Evolutionary conservation across 2,888 invertebrate species (phyloP).

Genomic region (Ypsolopha sequella): DNA sequence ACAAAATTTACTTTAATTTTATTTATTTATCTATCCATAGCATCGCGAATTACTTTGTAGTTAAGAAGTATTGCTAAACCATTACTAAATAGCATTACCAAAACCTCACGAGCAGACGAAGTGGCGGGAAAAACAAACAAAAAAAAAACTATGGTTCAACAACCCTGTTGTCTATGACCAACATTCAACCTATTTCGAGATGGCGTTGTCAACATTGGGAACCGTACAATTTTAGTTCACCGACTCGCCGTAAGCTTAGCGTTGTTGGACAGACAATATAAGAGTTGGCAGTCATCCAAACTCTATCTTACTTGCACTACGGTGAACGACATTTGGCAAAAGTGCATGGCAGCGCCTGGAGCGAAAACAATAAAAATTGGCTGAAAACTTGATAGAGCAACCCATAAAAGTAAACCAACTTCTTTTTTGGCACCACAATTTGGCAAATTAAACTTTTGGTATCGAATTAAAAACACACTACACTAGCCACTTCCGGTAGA

Average conservation of each 20-base stretch:
- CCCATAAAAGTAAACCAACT: background rate
- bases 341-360: background rate
- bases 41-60: no score
- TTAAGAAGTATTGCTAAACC: no score
- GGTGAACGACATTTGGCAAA: background rate
- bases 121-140: slow-evolving; percentile 4
- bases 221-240: background rate
- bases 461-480: no score
- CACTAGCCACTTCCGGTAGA: background rate
- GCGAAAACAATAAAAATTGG: background rate
- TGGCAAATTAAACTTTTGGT: no score
- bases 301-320: background rate
- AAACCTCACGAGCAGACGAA: no score
- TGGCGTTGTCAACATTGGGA: background rate
- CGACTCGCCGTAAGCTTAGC: background rate
- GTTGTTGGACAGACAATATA: background rate
- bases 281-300: background rate
- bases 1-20: no score
- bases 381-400: background rate
- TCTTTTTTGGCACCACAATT: background rate
- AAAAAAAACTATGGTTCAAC: slow-evolving; percentile 20
- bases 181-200: slow-evolving; percentile 21
- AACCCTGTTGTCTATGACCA: slow-evolving; percentile 33
- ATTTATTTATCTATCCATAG: no score
- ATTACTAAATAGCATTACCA: no score